Conservation (phyloP, 2,113 vertebrate species). For the Podiceps cristatus region DNA sequence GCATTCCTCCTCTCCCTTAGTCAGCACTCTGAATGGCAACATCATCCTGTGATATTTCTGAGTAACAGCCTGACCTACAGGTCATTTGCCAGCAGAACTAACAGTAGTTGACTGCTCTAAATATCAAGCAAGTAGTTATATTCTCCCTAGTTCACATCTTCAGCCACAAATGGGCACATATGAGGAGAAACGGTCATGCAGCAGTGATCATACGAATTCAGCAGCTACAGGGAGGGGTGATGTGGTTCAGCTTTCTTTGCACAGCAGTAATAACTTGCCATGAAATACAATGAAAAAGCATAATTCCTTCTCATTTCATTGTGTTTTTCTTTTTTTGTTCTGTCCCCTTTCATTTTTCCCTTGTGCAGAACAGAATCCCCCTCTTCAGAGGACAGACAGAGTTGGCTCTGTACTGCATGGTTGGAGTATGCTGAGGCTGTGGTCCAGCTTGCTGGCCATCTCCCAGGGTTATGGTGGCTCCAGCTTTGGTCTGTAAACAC, state of each 20-base stretch:
- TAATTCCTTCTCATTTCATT: background rate
- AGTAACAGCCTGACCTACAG: background rate
- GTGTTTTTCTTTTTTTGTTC: background rate
- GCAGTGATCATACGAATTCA: background rate
- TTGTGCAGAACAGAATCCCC: background rate
- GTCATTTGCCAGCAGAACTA: conserved; percentile 5
- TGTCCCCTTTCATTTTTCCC: background rate
- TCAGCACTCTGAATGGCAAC: background rate
- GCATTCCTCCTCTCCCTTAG: background rate
- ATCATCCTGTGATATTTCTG: background rate
- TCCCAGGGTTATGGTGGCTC: background rate
- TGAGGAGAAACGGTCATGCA: background rate
- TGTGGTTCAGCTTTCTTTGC: background rate
- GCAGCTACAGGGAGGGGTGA: background rate
- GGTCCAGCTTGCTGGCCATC: background rate
- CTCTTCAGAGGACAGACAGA: background rate
- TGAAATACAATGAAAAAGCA: background rate
- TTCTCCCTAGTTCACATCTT: background rate
- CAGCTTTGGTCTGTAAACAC: background rate
- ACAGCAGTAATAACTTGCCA: background rate
- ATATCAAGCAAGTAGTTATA: background rate
- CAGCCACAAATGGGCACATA: background rate
- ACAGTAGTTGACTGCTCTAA: background rate
- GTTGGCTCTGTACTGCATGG: fast-evolving
- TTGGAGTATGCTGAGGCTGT: background rate